Conservation (phyloP, 2,797 vertebrate species). For the Platyrinchus mystaceus region DNA sequence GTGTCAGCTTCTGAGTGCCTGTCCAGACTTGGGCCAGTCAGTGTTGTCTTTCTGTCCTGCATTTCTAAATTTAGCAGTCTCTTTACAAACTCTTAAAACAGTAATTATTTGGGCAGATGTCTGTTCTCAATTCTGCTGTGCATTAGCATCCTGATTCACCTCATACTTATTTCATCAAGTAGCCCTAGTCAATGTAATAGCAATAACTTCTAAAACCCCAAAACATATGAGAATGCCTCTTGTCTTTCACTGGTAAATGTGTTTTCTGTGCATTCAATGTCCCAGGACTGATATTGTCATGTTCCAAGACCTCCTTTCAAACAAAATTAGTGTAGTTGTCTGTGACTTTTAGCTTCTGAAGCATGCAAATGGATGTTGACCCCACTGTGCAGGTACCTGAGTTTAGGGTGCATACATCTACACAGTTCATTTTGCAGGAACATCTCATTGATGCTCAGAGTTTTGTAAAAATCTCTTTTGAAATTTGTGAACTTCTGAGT, state of each 20-base stretch:
- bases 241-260: background rate
- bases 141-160: background rate
- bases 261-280: background rate
- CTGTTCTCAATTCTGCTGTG: background rate
- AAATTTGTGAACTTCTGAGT: slow-evolving; percentile 3
- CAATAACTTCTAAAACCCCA: background rate
- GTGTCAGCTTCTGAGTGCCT: background rate
- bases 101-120: background rate
- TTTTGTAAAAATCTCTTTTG: background rate
- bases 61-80: background rate
- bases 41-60: background rate
- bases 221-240: background rate
- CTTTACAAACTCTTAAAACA: background rate
- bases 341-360: background rate
- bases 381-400: background rate
- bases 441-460: background rate
- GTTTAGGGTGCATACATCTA: background rate
- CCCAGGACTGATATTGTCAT: background rate
- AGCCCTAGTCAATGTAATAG: background rate
- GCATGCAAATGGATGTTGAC: background rate
- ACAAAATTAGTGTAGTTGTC: background rate
- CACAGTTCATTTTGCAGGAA: background rate
- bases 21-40: background rate
- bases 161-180: background rate
- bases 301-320: background rate